Evolutionary conservation across 1,140 invertebrate species (phyloP), one percentile per base, ranked within the genome.

Genomic region (Hydropsyche tenuis): DNA sequence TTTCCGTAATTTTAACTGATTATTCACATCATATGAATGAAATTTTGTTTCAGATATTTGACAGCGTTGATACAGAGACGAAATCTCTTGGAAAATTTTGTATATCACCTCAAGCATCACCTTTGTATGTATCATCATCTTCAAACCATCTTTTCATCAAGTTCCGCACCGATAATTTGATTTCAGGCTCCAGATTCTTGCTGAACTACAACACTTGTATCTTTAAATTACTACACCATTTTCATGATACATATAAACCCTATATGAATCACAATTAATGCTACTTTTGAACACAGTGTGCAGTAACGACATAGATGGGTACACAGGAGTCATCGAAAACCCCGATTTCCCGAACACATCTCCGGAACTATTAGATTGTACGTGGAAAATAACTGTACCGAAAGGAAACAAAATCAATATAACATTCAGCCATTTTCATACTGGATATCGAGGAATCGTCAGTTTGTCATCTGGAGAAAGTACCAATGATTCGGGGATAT

Each of bases 371-470:
- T 79, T 85, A 0, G 84, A 90, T 73, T 97, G 96, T 80, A 83
- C 87, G 11, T 96, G 94, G 94, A 87, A 85, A 12, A 92, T 96
- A 43, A 85, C 84, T 5, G 91, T 89, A 0, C 85, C 88, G 0
- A 81, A 83, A 63, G 93, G 93, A 1, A 92, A 93, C 78, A 89
- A 85, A 79, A 86, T 96, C 0, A 89, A 91, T 68, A 80, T 95
- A 0, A 90, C 88, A 1, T 90, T 96, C 78, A 89, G 90, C 0
- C 89, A 93, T 78, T 89, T 96, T n/a, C n/a, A n/a, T n/a, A n/a
- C n/a, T n/a, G n/a, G n/a, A n/a, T n/a, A n/a, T n/a, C n/a, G n/a
- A n/a, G n/a, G n/a, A n/a, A n/a, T n/a, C n/a, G n/a, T n/a, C n/a
- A n/a, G n/a, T n/a, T n/a, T n/a, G n/a, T n/a, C n/a, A n/a, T n/a